phyloP scores from a whole-genome alignment of 2,113 vertebrate genomes.

The Elephantulus edwardii region DNA sequence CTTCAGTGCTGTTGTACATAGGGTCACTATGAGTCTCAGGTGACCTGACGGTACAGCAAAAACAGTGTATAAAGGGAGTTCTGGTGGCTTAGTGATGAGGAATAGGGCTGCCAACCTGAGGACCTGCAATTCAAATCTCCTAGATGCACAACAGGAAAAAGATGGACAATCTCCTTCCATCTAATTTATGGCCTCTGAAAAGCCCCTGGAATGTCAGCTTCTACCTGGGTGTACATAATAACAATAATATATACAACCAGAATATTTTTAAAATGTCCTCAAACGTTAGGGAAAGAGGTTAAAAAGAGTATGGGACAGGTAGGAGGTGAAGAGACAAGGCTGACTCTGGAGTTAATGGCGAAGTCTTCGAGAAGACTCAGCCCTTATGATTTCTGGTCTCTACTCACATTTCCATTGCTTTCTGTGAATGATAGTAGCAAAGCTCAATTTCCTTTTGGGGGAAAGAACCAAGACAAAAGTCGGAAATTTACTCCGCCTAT shows the following conservation, averaged over 20 bases:
- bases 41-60: too few relatives aligned
- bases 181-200: too few relatives aligned
- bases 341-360: not conserved
- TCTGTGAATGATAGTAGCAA: not conserved
- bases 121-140: too few relatives aligned
- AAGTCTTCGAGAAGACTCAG: not conserved
- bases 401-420: not conserved
- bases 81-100: too few relatives aligned
- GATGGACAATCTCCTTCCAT: too few relatives aligned
- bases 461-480: not conserved
- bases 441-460: not conserved
- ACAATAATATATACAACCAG: not conserved
- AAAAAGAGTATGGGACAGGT: not conserved
- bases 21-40: too few relatives aligned
- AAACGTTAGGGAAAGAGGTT: not conserved
- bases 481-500: not conserved
- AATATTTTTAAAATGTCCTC: not conserved
- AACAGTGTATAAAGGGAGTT: too few relatives aligned
- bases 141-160: too few relatives aligned
- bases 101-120: too few relatives aligned
- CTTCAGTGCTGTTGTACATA: too few relatives aligned
- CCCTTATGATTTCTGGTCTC: not conserved
- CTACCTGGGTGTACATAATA: too few relatives aligned
- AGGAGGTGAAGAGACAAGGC: not conserved
- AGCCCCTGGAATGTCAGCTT: too few relatives aligned